These are phyloP conservation scores for Rhinichthys klamathensis DNA, from an alignment of 2,113 vertebrate species.

Conservation along the genomic window DNA sequence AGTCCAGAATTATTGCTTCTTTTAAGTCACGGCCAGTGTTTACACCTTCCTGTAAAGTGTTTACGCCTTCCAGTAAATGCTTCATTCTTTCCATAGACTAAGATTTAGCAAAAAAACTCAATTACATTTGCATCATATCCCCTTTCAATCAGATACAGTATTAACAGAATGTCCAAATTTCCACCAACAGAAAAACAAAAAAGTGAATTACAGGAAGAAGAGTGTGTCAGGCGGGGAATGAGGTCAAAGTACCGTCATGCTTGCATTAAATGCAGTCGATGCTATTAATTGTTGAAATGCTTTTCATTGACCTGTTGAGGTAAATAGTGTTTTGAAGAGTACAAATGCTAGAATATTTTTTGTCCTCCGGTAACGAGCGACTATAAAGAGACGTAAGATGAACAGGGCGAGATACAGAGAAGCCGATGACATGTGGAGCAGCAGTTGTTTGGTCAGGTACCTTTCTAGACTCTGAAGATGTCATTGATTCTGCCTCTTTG, in stretches of 20 bases:
- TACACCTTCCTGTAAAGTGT: too few relatives aligned
- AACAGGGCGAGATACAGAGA: background rate
- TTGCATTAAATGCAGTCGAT: conserved; percentile 19
- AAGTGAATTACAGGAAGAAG: background rate
- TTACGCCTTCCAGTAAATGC: too few relatives aligned
- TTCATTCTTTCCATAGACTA: background rate
- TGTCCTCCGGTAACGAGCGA: background rate
- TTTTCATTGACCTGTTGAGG: conserved; percentile 20
- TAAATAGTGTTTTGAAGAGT: background rate
- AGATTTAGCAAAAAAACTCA: background rate
- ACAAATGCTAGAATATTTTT: background rate
- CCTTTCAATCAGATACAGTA: background rate
- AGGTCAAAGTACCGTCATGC: conserved; percentile 2
- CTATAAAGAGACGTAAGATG: conserved; percentile 2
- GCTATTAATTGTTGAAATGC: conserved; percentile 19
- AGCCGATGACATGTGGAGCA: conserved; percentile 42
- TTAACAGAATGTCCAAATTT: background rate
- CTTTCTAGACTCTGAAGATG: conserved; percentile 64
- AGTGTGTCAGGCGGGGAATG: background rate
- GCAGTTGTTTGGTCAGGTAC: conserved; percentile 63
- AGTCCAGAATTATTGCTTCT: background rate
- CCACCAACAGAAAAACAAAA: background rate
- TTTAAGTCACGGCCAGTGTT: background rate
- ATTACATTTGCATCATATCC: background rate
- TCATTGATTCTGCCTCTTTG: conserved; percentile 95